phyloP scores from a whole-genome alignment of 2,113 vertebrate species.

The Mus pahari region DNA sequence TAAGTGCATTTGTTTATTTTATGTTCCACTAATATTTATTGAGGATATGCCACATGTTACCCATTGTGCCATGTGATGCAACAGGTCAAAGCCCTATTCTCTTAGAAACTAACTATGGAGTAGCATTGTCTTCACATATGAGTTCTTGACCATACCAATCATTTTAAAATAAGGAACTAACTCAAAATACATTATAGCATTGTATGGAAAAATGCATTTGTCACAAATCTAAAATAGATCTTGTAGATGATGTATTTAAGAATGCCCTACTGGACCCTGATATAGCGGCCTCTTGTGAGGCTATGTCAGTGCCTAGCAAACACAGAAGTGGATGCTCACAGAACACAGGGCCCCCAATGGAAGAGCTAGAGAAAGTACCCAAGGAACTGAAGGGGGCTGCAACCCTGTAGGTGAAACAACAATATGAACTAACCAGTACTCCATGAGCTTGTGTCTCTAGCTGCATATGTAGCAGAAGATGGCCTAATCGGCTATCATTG shows the following conservation, averaged over 20 bases:
- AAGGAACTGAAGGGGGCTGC: too few species aligned
- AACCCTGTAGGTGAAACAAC: too few species aligned
- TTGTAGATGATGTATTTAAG: conserved; percentile 3
- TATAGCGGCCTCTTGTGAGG: too few species aligned
- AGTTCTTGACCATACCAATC: not conserved
- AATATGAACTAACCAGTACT: too few species aligned
- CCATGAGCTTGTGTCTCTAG: too few species aligned
- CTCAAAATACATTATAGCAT: not conserved
- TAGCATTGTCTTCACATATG: not conserved
- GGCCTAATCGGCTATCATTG: too few species aligned
- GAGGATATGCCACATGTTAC: not conserved
- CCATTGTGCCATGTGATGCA: not conserved
- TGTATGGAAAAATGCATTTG: conserved; percentile 17
- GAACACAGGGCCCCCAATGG: too few species aligned
- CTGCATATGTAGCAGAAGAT: too few species aligned
- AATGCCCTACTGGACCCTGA: too few species aligned
- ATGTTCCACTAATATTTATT: conserved; percentile 29
- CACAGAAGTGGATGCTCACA: too few species aligned
- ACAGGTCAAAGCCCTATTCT: not conserved
- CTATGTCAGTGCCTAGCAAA: too few species aligned
- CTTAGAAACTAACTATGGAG: not conserved
- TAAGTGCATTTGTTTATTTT: conserved; percentile 23
- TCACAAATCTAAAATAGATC: not conserved
- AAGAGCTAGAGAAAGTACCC: too few species aligned
- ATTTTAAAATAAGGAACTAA: not conserved